phyloP scores from a whole-genome alignment of 92 coral and sea anemone genomes.

The Zoanthus gigantus region DNA sequence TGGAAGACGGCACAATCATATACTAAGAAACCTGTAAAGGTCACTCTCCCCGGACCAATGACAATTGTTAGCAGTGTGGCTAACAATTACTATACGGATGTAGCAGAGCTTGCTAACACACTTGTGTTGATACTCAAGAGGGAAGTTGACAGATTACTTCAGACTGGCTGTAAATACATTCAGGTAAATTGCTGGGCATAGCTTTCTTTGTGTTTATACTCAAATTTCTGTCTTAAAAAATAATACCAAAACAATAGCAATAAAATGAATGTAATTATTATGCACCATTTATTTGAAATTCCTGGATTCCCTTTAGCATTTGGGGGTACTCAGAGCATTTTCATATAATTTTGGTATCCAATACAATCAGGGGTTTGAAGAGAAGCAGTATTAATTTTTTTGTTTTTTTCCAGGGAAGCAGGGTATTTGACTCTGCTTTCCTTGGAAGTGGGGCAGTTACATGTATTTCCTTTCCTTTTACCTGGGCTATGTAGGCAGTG shows the following conservation, averaged over 20 bases:
- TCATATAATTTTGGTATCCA: too few relatives aligned
- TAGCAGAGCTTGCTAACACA: constrained; percentile 49
- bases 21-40: constrained; percentile 69
- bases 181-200: constrained; percentile 66
- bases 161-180: constrained; percentile 83
- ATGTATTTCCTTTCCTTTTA: too few relatives aligned
- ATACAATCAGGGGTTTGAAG: too few relatives aligned
- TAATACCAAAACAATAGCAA: neutral
- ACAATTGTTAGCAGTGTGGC: constrained; percentile 75
- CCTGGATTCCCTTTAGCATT: too few relatives aligned
- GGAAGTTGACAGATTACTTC: constrained; percentile 78
- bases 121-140: constrained; percentile 69
- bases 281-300: too few relatives aligned
- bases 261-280: too few relatives aligned
- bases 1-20: constrained; percentile 78
- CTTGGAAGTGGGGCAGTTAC: too few relatives aligned
- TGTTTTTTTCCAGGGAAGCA: too few relatives aligned
- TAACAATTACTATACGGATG: constrained; percentile 71
- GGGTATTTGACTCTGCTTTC: too few relatives aligned
- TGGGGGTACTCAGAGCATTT: too few relatives aligned
- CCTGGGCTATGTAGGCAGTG: too few relatives aligned
- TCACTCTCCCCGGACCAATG: constrained; percentile 93
- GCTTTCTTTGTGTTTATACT: neutral
- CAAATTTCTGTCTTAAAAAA: neutral
- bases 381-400: too few relatives aligned